Conservation (phyloP, 1,140 invertebrate genomes). For the Euwallacea similis region DNA sequence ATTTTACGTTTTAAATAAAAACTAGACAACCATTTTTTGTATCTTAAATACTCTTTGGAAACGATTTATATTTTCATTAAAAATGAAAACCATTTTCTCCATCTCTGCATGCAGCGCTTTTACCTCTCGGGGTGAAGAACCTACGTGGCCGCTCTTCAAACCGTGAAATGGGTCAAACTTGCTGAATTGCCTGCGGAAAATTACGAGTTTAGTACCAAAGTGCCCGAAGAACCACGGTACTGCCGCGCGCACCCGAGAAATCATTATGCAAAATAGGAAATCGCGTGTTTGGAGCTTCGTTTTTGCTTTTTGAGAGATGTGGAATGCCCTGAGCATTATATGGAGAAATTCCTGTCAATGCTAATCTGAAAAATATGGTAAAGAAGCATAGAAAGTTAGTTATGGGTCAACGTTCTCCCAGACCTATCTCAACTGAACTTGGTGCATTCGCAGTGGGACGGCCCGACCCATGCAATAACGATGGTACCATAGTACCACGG, state of each 20-base stretch:
- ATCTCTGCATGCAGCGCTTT: constrained; percentile 17
- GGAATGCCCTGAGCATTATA: too few species aligned
- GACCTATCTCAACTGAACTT: constrained; percentile 36
- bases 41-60: too few species aligned
- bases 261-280: background rate
- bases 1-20: too few species aligned
- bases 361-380: too few species aligned
- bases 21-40: too few species aligned
- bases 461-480: constrained; percentile 28
- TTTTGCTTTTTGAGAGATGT: too few species aligned
- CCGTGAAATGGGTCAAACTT: constrained; percentile 35
- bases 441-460: constrained; percentile 30
- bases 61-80: too few species aligned
- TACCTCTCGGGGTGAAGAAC: constrained; percentile 35
- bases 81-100: too few species aligned
- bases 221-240: constrained; percentile 1
- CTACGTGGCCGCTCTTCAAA: constrained; percentile 35
- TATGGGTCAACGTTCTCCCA: constrained; percentile 35
- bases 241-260: constrained; percentile 1
- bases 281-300: too few species aligned
- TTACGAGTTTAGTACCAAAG: constrained; percentile 26
- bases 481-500: constrained; percentile 23
- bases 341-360: too few species aligned
- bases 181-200: constrained; percentile 32
- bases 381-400: constrained; percentile 29